These are phyloP conservation scores for Acronicta aceris DNA, from an alignment of 2,888 invertebrate species.

Conservation along the genomic window DNA sequence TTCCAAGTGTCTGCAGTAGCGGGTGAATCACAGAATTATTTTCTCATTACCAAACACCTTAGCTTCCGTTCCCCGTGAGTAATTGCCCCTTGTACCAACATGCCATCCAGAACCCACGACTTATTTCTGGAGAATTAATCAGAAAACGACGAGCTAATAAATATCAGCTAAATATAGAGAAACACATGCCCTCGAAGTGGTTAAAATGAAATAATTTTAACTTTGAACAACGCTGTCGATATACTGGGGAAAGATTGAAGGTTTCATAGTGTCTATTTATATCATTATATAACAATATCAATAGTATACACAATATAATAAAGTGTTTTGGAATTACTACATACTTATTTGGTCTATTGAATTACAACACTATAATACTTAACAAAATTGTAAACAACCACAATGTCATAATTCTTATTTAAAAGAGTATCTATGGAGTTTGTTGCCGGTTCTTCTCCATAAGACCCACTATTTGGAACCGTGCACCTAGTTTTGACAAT, in stretches of 20 bases:
- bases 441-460: no score
- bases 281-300: background rate
- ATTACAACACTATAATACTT: no score
- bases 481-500: no score
- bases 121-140: conserved; percentile 54
- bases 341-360: no score
- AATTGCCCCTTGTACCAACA: conserved; percentile 24
- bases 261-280: background rate
- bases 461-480: no score
- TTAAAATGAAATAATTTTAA: conserved; percentile 12
- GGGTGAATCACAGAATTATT: conserved; percentile 44
- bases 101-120: conserved; percentile 33
- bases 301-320: background rate
- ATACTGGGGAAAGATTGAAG: background rate
- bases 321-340: no score
- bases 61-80: conserved; percentile 45
- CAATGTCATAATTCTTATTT: no score
- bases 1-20: conserved; percentile 23
- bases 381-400: no score
- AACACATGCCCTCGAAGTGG: conserved; percentile 42
- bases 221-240: conserved; percentile 5
- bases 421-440: no score
- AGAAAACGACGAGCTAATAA: conserved; percentile 33
- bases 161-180: conserved; percentile 37
- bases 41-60: conserved; percentile 26